Evolutionary conservation across 1,140 invertebrate species (phyloP).

Genomic region (Antheraea pernyi): DNA sequence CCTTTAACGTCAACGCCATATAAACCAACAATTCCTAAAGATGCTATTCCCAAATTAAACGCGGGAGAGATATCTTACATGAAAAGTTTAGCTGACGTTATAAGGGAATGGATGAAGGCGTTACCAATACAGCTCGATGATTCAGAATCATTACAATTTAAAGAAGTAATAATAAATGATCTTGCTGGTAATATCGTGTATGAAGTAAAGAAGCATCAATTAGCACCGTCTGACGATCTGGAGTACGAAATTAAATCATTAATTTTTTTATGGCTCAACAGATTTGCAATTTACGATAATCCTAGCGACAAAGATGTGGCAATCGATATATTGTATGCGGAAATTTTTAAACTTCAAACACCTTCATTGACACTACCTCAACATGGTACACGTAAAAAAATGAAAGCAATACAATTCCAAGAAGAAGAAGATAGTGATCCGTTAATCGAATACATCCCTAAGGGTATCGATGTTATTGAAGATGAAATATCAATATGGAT

Average conservation of each 20-base stretch:
- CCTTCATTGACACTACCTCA: slow-evolving; percentile 27
- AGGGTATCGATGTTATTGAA: slow-evolving; percentile 30
- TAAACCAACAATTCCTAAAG: slow-evolving; percentile 18
- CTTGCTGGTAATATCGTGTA: slow-evolving; percentile 46
- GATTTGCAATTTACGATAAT: slow-evolving; percentile 8
- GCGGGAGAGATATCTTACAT: slow-evolving; percentile 33
- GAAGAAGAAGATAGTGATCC: slow-evolving; percentile 9
- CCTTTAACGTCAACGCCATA: slow-evolving; percentile 31
- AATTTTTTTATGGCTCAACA: slow-evolving; percentile 36
- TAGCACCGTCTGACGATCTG: slow-evolving; percentile 18
- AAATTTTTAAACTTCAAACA: slow-evolving; percentile 11
- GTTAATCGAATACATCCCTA: slow-evolving; percentile 18
- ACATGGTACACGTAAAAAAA: slow-evolving; percentile 25
- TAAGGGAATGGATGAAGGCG: slow-evolving; percentile 38
- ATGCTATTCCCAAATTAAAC: slow-evolving; percentile 25
- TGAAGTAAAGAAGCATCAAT: slow-evolving; percentile 36
- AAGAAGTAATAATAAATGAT: slow-evolving; percentile 35
- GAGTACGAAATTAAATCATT: slow-evolving; percentile 32
- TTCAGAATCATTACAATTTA: slow-evolving; percentile 25
- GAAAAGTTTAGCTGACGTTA: slow-evolving; percentile 26
- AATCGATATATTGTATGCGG: not conserved
- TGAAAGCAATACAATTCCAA: slow-evolving; percentile 20
- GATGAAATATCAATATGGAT: slow-evolving; percentile 44
- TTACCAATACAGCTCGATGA: slow-evolving; percentile 31
- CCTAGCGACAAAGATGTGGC: not conserved